Base-by-base conservation (phyloP, 2,888 invertebrate species). In the Hipparchia sbordonii region DNA sequence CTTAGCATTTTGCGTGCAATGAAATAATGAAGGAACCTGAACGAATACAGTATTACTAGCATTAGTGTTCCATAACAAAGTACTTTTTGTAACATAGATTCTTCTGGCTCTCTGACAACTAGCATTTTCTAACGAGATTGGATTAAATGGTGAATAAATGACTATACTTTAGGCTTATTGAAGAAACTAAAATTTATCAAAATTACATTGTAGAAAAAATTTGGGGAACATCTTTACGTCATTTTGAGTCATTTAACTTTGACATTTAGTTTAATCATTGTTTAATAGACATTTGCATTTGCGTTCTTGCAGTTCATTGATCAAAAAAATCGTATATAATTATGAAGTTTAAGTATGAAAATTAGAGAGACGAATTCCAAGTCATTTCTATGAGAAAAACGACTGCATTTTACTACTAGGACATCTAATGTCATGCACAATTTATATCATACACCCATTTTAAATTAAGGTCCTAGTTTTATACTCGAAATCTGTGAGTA, bases 71-170 rank as follows among this genome's bases (percentile, higher is more conserved):
- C 84, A 48, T 81, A 87, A 51, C 78, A 82, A 63, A 89, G 68
- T 12, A 87, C 46, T 59, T 80, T 82, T 3, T 84, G 83, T 7
- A 79, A 65, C 2, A 73, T 45, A 0, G 63, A 62, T 0, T 86
- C 87, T 0, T 86, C 82, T 0, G 79, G 56, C 71, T 82, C 79
- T 72, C 85, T 88, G 75, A 83, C 80, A 0, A 84, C 78, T 74
- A 89, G 80, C 89, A 89, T 89, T 76, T 74, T 81, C 73, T 72
- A 70, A 56, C 8, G 2, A 13, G 13, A 23, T 57, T 57, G 7
- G 13, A 39, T 39, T n/a, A n/a, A 6, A 54, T 48, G 48, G 8
- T 48, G 48, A 54, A n/a, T 54, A 6, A 54, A n/a, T 54, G 4
- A 54, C n/a, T 6, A n/a, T 23, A 9, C 13, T 8, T 7, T 9